Base-by-base conservation (phyloP, 2,888 invertebrate species). In the Operophtera brumata region DNA sequence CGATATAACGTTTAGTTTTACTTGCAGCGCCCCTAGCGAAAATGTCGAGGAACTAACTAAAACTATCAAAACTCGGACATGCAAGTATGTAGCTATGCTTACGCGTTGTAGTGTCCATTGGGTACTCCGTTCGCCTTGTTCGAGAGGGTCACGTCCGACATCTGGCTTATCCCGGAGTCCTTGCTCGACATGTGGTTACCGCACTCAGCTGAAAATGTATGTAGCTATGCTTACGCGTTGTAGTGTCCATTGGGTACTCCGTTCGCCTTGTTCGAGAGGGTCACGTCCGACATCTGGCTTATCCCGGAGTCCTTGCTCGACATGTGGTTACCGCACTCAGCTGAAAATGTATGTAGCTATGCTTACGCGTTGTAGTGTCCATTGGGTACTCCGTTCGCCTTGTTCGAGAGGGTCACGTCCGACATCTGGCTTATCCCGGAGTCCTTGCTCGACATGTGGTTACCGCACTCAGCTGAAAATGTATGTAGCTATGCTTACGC, bases 281-380 rank as follows among this genome's bases (percentile, higher is more conserved):
- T 86, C 20, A 86, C 90, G 68, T 91, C 91, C 0, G 94, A 94
- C 94, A 96, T 95, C 83, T 96, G 96, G 61, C 95, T 95, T 70
- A 97, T 97, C 4, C 97, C 97, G 6, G 96, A 96, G 78, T 97
- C 97, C 76, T 96, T 96, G 62, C 96, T 96, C 12, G 95, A 94
- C 66, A 94, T 94, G 66, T 90, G 88, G 69, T 88, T 90, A 86
- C 94, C 80, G 93, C 92, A 85, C 34, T 90, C 89, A 14, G 81
- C 84, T 86, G 39, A 1, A n/a, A 25, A 20, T 20, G 4, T 20
- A 20, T 20, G 4, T 3, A 20, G 20, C 20, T 20, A 20, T 20
- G 4, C 84, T 78, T 57, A 92, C 88, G 84, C 81, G 62, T 90
- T 80, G 34, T 79, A 84, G 65, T 92, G 92, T 42, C 92, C 92